Evolutionary conservation across 2,797 vertebrate species (phyloP).

Genomic region (Triplophysa yarkandensis): DNA sequence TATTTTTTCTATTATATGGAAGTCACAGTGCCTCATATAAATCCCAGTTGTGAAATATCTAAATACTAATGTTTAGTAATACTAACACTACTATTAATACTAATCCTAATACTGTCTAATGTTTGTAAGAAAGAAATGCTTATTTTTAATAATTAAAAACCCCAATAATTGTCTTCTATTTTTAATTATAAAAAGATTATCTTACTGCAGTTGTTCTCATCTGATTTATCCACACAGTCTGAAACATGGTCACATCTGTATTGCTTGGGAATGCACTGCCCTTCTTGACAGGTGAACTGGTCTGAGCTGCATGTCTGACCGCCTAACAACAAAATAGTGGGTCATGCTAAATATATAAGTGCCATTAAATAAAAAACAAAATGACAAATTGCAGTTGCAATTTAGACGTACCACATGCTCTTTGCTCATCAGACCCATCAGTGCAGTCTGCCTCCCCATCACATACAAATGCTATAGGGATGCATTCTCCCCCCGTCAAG

Average conservation of each 20-base stretch:
- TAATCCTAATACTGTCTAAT: too few species aligned
- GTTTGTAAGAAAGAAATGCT: too few species aligned
- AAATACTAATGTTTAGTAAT: too few species aligned
- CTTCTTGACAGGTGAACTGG: slow-evolving; percentile 74
- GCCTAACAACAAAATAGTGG: slow-evolving; percentile 52
- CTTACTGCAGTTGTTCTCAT: slow-evolving; percentile 77
- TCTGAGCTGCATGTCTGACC: slow-evolving; percentile 69
- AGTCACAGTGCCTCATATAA: too few species aligned
- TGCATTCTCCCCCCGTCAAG: slow-evolving; percentile 72
- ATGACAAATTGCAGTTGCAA: not conserved
- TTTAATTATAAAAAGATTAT: not conserved
- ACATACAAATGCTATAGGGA: slow-evolving; percentile 69
- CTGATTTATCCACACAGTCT: slow-evolving; percentile 75
- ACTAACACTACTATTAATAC: too few species aligned
- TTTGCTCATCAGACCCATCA: slow-evolving; percentile 75
- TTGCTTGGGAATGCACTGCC: slow-evolving; percentile 71
- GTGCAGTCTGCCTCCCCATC: slow-evolving; percentile 73
- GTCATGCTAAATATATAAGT: not conserved
- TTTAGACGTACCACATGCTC: slow-evolving; percentile 66
- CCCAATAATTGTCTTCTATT: too few species aligned
- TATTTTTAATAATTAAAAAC: too few species aligned
- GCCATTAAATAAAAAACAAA: too few species aligned
- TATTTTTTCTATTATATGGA: too few species aligned
- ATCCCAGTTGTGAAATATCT: too few species aligned
- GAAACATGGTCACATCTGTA: slow-evolving; percentile 73